Evolutionary conservation across 2,113 vertebrate genomes (phyloP), one percentile per base, ranked within the genome.

Genomic region (Edolisoma coerulescens): DNA sequence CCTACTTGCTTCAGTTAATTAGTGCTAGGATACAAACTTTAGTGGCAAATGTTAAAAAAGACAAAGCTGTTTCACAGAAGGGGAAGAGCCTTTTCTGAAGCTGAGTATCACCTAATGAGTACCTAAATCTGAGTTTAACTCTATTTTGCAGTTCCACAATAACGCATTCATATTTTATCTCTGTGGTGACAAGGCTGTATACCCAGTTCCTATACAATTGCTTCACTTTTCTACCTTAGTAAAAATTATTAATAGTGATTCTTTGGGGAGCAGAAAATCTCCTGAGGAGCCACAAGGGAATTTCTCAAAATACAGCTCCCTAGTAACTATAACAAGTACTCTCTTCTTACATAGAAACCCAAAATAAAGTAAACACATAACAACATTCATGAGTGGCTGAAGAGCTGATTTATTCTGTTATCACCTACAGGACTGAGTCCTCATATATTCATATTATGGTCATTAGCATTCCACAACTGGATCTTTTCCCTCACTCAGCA

Each of bases 391-490:
- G 13, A 85, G 32, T 39, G 26, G 47, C 68, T 80, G 57, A 90
- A 78, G 76, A 79, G 16, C 17, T 75, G 35, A 74, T 33, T 67
- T 79, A 60, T 73, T 87, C 65, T 56, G 10, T 68, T 89, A 81
- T 42, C 59, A 68, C 33, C 65, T 92, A 73, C 14, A 63, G 32
- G 53, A 94, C 75, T 74, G 50, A 94, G 41, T 53, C 28, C 44
- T 94, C 70, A 63, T 80, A 80, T 37, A 89, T 87, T 84, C 20
- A 1, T 37, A 73, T 42, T 24, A 71, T 24, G 16, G 26, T 74
- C 53, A 93, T 95, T 56, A 95, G 56, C 73, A 93, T 92, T 85
- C 78, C n/a, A 69, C 50, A 91, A 61, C 35, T 65, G 77, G 91
- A 84, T 88, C 53, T 91, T 60, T 91, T 81, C 76, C 47, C 93